These are phyloP conservation scores for Drosophila fulvimacula DNA, from an alignment of 2,888 invertebrate genomes.

Conservation along the genomic window DNA sequence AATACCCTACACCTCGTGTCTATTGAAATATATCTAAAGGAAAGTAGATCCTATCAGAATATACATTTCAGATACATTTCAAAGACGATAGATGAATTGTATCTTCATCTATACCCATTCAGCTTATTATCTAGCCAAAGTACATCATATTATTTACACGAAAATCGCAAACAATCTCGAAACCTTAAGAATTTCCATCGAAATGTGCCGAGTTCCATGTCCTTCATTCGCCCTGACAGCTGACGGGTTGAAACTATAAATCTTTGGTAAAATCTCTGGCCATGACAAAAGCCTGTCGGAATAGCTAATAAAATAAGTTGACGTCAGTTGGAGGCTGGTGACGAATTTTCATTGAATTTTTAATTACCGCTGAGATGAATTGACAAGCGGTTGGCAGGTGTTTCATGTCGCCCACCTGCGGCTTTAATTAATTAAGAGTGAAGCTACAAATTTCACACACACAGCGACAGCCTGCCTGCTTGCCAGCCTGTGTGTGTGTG, in stretches of 20 bases:
- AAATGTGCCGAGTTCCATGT: conserved; percentile 1
- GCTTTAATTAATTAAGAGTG: conserved; percentile 69
- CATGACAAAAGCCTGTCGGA: conserved; percentile 19
- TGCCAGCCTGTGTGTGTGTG: background rate
- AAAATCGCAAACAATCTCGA: background rate
- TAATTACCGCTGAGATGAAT: conserved; percentile 61
- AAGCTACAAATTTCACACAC: conserved; percentile 18
- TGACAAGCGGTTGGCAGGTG: conserved; percentile 69
- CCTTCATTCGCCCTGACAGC: conserved; percentile 9
- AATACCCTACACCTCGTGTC: too few species aligned
- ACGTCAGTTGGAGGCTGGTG: conserved; percentile 23
- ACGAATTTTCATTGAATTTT: conserved; percentile 58
- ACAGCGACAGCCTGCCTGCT: background rate
- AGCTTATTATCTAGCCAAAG: background rate
- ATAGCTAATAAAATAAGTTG: conserved; percentile 33
- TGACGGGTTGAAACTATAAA: conserved; percentile 38
- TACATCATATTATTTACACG: too few species aligned
- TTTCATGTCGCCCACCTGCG: conserved; percentile 48
- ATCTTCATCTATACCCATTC: background rate
- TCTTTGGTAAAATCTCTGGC: conserved; percentile 18
- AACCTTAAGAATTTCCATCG: conserved; percentile 2
- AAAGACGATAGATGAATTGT: background rate
- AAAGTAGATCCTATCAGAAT: too few species aligned
- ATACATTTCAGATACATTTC: background rate
- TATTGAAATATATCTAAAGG: too few species aligned